Evolutionary conservation across 2,113 vertebrate genomes (phyloP).

Genomic region (Urocynchramus pylzowi): DNA sequence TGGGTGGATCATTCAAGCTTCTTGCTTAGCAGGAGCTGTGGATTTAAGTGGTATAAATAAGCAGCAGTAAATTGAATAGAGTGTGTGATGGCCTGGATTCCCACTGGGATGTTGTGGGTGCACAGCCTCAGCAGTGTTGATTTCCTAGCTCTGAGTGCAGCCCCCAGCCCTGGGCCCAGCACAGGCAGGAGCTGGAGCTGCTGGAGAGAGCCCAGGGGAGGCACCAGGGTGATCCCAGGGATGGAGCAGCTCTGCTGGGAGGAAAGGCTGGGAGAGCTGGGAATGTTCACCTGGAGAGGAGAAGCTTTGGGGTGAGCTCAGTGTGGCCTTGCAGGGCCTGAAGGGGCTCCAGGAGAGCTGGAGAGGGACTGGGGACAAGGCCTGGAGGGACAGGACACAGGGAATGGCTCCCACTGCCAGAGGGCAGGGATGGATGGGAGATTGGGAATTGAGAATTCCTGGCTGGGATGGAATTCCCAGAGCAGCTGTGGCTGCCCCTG

Average conservation of each 20-base stretch:
- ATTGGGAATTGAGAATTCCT: background rate
- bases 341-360: fast-evolving
- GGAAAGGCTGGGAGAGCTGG: background rate
- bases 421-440: background rate
- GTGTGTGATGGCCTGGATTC: background rate
- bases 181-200: background rate
- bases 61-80: background rate
- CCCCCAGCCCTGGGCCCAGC: background rate
- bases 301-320: background rate
- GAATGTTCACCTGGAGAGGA: background rate
- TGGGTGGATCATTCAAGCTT: background rate
- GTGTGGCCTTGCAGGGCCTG: fast-evolving
- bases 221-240: fast-evolving
- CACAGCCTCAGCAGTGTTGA: background rate
- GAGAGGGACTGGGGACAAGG: background rate
- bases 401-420: background rate
- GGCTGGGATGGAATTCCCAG: background rate
- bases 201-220: background rate
- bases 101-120: fast-evolving
- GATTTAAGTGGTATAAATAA: background rate
- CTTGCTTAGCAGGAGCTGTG: background rate
- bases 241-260: background rate
- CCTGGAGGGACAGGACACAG: background rate
- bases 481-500: background rate
- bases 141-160: background rate